These are phyloP conservation scores for Drymodes brunneopygia DNA, from an alignment of 2,113 vertebrate genomes.

Conservation along the genomic window DNA sequence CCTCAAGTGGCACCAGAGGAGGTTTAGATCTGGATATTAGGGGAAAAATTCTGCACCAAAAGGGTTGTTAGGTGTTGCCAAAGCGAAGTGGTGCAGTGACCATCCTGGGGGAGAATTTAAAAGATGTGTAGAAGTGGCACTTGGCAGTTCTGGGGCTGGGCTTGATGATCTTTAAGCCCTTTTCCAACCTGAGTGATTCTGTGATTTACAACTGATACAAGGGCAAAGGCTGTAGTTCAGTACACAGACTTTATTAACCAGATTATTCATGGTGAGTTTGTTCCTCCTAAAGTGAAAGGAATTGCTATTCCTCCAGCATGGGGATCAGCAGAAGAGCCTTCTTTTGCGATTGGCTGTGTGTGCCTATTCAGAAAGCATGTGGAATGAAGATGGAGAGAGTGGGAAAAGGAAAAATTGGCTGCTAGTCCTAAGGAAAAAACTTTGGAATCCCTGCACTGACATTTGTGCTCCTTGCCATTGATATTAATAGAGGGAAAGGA, in stretches of 20 bases:
- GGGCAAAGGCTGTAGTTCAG: not conserved
- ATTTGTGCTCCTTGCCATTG: not conserved
- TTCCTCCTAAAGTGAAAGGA: not conserved
- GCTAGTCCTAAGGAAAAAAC: not conserved
- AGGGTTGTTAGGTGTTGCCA: not conserved
- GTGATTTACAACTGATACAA: not conserved
- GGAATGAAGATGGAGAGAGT: fast-evolving
- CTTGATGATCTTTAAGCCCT: not conserved
- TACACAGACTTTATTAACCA: fast-evolving
- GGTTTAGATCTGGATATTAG: not conserved
- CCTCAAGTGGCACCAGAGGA: not conserved
- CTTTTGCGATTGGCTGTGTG: fast-evolving
- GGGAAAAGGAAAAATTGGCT: not conserved
- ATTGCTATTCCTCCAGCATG: fast-evolving
- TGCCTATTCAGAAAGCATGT: too few relatives aligned
- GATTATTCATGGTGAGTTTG: fast-evolving
- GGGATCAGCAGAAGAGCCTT: not conserved
- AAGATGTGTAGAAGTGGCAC: not conserved
- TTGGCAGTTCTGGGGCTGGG: not conserved
- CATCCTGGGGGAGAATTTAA: fast-evolving
- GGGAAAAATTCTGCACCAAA: not conserved
- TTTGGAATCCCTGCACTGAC: not conserved
- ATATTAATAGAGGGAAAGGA: not conserved
- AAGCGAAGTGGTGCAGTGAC: not conserved
- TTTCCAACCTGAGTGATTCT: not conserved